Evolutionary conservation across 2,797 vertebrate genomes (phyloP), one percentile per base, ranked within the genome.

Genomic region (Myioborus miniatus): DNA sequence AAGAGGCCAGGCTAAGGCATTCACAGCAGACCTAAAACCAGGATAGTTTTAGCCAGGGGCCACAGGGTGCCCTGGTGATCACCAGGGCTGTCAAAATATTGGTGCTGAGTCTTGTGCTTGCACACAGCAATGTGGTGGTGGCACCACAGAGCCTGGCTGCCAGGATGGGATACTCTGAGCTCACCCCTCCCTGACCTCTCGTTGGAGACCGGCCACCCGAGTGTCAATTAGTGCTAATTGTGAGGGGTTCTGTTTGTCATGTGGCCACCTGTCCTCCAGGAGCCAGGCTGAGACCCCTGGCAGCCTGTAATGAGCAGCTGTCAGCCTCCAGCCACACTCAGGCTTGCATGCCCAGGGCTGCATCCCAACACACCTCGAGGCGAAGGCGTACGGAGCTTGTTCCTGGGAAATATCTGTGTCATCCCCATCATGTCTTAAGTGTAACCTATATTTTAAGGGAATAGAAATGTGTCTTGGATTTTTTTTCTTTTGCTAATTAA

Each of bases 171-270:
- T 44, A 56, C 88, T 68, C 37, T 1, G 5, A 59, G 64, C 91
- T 90, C 56, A n/a, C 29, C 56, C 0, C 52, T 91, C 63, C 34
- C 78, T 87, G 91, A 90, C 94, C 87, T 82, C 71, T 79, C 1
- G 1, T 44, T 96, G 93, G 95, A 96, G 80, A 20, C 18, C 0
- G 2, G 91, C 91, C 96, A 96, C 70, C 11, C 2, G 67, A 83
- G 87, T 94, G 91, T 95, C 93, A 96, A 91, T 97, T 97, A 97
- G 95, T 89, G 96, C 95, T 96, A 95, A 97, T 95, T 91, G 93
- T 70, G 77, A 91, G 89, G 43, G 52, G 77, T 68, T 94, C 60
- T 2, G 0, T 90, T 94, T 87, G 95, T 82, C 83, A 80, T 91
- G 95, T 78, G 95, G 91, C 94, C 94, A 94, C 96, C 96, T 96